Percentiles rank a stretch among this genome's conserved stretches.
phyloP scores from a whole-genome alignment of 2,797 vertebrate species.

The Anisognathus igniventris region DNA sequence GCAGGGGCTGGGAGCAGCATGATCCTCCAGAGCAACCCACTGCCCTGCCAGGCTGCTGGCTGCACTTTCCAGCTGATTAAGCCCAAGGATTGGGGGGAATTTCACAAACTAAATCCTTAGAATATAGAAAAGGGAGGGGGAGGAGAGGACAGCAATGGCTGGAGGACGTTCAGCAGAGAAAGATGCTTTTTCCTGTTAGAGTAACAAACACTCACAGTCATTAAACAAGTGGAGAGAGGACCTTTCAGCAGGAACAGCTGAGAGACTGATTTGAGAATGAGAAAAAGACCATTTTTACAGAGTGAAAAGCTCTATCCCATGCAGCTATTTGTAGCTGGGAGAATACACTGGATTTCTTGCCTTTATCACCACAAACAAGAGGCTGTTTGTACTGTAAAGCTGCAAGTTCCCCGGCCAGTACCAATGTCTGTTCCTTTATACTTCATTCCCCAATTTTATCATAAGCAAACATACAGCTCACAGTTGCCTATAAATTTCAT shows the following conservation, averaged over 20 bases:
- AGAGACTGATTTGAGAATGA: constrained; percentile 12
- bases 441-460: constrained; percentile 59
- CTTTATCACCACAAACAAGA: constrained; percentile 56
- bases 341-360: constrained; percentile 33
- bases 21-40: neutral
- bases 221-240: constrained; percentile 8
- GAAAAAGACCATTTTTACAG: neutral
- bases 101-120: neutral
- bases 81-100: neutral
- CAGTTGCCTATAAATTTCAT: constrained; percentile 48
- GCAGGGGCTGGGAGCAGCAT: neutral
- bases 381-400: constrained; percentile 48
- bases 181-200: neutral
- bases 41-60: neutral
- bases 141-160: neutral
- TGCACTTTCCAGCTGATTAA: neutral
- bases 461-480: constrained; percentile 58
- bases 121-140: neutral
- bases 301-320: constrained; percentile 9
- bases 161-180: neutral
- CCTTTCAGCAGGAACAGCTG: neutral
- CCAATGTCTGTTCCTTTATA: constrained; percentile 48
- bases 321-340: neutral
- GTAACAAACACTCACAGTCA: neutral
- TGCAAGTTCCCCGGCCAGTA: neutral